Evolutionary conservation across 2,797 vertebrate genomes (phyloP), one percentile per base, ranked within the genome.

Genomic region (Onychomys arenicola): DNA sequence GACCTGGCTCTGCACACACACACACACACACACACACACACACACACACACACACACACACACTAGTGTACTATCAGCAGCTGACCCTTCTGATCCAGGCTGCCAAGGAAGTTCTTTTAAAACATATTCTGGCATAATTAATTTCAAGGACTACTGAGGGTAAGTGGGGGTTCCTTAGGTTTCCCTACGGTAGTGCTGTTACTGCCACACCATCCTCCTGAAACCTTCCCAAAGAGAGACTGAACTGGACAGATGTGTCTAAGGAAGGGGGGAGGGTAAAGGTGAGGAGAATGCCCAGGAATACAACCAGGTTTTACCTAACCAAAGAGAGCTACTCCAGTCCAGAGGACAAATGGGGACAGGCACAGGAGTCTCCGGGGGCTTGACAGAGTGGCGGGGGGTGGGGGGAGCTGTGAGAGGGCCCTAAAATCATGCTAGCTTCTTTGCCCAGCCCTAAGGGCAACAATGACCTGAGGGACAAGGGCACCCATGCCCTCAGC

Each of bases 71-170:
- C 6, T 65, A 25, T 49, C 80, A 49, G 6, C 23, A 34, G n/a
- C 27, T 65, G 67, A 89, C n/a, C 13, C 10, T 52, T 97, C 57
- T 69, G 57, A 76, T 27, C 29, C 59, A 55, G 43, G 65, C 29
- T 83, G 63, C 37, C 19, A n/a, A 1, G 34, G 21, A 49, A 27
- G 11, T 65, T 92, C 65, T 95, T 52, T 93, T 76, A 16, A 83
- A 80, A 55, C 37, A 69, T 12, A 63, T 87, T 91, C 55, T 61
- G 57, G 40, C 32, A 12, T 9, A 25, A 91, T 90, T 89, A 76
- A 95, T 81, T 91, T 63, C 65, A 95, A 89, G 76, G 40, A 77
- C 75, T 59, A 34, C 67, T 87, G 14, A 61, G 43, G n/a, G 17
- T 46, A 46, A 7, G 11, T 21, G 55, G 52, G 23, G 59, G 32